Evolutionary conservation across 37 sponge, comb jelly and placozoan genomes (phyloP), one percentile per base, ranked within the genome.

Genomic region (Axinella damicornis): DNA sequence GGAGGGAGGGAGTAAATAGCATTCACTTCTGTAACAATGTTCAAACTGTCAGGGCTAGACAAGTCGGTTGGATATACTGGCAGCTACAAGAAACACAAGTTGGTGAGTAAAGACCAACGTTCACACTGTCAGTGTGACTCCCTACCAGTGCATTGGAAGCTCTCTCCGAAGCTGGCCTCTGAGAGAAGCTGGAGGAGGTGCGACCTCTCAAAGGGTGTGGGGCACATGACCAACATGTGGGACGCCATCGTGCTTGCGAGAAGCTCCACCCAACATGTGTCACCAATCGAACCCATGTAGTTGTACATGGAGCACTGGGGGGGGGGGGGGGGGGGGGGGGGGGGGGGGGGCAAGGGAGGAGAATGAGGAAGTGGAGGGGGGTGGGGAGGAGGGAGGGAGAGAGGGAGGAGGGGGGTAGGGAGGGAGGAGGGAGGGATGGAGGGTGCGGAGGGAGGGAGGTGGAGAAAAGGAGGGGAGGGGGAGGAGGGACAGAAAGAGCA

Each of bases 161-260:
- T 35, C 59, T 80, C 67, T 37, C 86, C 91, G 67, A 85, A 90
- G 36, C 35, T 39, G 2, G 57, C 68, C 22, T 85, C 82, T 17
- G 80, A 38, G 57, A 90, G 77, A 16, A 93, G 62, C 31, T 65
- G 9, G 39, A 90, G 80, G 13, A 90, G 81, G 33, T 81, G 76
- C 13, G 33, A 41, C 22, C 88, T 58, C 74, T 94, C 94, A 79
- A 80, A 94, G n/a, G 94, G 72, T 13, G 88, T 87, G 30, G 88
- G 82, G 18, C 86, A 89, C n/a, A 57, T 54, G 30, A 76, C 73
- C 1, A 94, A 38, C 91, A 94, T 90, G 91, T 90, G 91, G 24
- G 61, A 65, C 15, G 84, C 83, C 78, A 94, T 79, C 25, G 77
- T 69, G 16, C 53, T 74, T n/a, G 93, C 82, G 34, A 88, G 53